phyloP scores from a whole-genome alignment of 37 sponge, comb jelly and placozoan genomes.

The Cliona cf. orientalis region DNA sequence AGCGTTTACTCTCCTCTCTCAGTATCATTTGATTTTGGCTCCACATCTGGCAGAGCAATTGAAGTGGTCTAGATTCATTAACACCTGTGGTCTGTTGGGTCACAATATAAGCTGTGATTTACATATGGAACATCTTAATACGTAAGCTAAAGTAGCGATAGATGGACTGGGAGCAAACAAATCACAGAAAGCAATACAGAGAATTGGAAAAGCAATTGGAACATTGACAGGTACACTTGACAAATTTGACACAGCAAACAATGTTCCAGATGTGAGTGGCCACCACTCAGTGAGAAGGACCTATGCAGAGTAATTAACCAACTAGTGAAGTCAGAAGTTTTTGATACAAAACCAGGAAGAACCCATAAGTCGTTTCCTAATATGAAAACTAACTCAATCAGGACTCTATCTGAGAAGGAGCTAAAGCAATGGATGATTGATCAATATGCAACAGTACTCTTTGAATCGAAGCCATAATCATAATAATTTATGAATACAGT shows the following conservation, averaged over 20 bases:
- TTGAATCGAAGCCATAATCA: neutral
- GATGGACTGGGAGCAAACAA: neutral
- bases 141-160: neutral
- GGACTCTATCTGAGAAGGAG: no score
- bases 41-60: constrained; percentile 50
- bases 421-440: no score
- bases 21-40: constrained; percentile 13
- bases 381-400: no score
- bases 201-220: neutral
- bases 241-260: constrained; percentile 3
- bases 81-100: neutral
- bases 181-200: neutral
- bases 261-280: neutral
- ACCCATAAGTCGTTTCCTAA: constrained; percentile 2
- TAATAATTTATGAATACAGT: no score
- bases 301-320: neutral
- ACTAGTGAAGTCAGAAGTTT: neutral
- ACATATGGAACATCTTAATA: neutral
- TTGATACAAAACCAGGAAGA: neutral
- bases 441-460: no score
- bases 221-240: neutral
- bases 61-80: no score
- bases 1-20: neutral
- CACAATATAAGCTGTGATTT: neutral
- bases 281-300: neutral